Conservation (phyloP, 2,888 invertebrate genomes). For the Epiblema foenella region DNA sequence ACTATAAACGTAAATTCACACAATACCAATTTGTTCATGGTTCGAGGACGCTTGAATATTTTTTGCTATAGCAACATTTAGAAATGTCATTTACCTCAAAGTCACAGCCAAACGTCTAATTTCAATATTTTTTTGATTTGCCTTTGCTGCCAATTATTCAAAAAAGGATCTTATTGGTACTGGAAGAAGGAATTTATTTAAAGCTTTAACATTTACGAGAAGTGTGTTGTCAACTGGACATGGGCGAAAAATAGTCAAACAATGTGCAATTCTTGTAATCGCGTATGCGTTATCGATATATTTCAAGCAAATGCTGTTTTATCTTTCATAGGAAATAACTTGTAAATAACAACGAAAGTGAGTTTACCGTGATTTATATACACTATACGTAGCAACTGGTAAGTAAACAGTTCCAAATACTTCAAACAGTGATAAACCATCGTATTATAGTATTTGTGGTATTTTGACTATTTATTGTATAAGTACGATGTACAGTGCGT, state of each 20-base stretch:
- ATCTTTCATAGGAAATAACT: constrained; percentile 29
- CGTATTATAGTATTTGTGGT: constrained; percentile 7
- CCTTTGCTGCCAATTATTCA: not conserved
- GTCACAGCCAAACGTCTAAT: not conserved
- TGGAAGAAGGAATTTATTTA: not conserved
- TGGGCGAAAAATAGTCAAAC: constrained; percentile 10
- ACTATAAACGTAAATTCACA: no score
- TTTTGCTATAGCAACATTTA: constrained; percentile 32
- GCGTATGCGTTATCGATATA: constrained; percentile 38
- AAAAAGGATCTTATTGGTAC: not conserved
- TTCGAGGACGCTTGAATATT: not conserved
- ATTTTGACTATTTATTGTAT: constrained; percentile 6
- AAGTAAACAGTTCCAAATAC: constrained; percentile 1
- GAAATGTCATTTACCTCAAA: constrained; percentile 34
- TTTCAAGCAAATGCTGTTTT: constrained; percentile 36
- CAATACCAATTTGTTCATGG: not conserved
- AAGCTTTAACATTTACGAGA: not conserved
- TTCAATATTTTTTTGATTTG: not conserved
- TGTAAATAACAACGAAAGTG: constrained; percentile 26
- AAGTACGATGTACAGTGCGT: not conserved
- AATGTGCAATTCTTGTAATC: constrained; percentile 28
- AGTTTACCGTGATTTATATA: not conserved
- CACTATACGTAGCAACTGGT: constrained; percentile 16
- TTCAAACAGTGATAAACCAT: constrained; percentile 6
- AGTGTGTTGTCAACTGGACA: not conserved